Evolutionary conservation across 2,888 invertebrate genomes (phyloP), one percentile per base, ranked within the genome.

Genomic region (Cantharis flavilabris): DNA sequence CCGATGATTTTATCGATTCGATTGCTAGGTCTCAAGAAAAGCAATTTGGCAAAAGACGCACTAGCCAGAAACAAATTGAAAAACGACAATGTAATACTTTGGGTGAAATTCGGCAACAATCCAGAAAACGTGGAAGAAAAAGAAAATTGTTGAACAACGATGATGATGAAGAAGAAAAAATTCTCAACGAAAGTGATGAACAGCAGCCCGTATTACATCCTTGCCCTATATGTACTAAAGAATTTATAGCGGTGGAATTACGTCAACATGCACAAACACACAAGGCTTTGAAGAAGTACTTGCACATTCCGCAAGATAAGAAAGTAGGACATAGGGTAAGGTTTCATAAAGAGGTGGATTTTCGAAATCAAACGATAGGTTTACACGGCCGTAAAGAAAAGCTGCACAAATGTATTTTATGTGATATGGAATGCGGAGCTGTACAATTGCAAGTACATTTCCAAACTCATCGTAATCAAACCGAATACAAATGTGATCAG

Each of bases 171-270:
- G 14, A 49, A 11, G 72, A 20, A 67, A 65, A n/a, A 49, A 62
- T 20, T 69, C 71, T 33, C 18, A 10, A 23, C n/a, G 28, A 14
- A 9, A 70, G 71, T 62, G 72, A 28, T 2, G 26, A 69, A 11
- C 73, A 79, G 71, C 73, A 79, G 70, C 26, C 62, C 9, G 10
- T 69, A 11, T 71, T 81, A 20, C 83, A 85, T 73, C 83, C 83
- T 28, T 86, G 86, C 73, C 85, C 86, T 16, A 82, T 86, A 64
- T 86, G 86, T 71, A 83, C 82, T 3, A 81, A 81, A 78, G 83
- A 84, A 80, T 82, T 85, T 63, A 62, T 82, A 9, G 83, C 85
- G 3, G 79, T 82, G 64, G 83, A 84, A 70, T 78, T 86, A 62
- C 73, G 83, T 71, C 76, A 82, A 30, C 86, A 86, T 75, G 83